Conservation (phyloP, 2,888 invertebrate species). For the Nezara viridula region DNA sequence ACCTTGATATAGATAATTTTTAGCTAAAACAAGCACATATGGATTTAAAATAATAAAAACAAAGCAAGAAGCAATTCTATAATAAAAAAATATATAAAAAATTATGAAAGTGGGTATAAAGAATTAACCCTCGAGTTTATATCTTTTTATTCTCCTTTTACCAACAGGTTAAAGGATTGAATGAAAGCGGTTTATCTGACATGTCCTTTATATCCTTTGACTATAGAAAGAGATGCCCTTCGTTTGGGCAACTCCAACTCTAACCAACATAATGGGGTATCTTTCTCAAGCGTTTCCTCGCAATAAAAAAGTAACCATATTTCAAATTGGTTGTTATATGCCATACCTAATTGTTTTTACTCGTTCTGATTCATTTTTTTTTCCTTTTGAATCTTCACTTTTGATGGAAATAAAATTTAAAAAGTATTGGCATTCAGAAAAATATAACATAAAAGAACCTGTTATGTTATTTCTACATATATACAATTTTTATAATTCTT, state of each 20-base stretch:
- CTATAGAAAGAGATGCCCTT: neutral
- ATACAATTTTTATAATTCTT: too few relatives aligned
- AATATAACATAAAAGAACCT: too few relatives aligned
- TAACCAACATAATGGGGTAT: neutral
- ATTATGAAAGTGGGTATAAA: neutral
- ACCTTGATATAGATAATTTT: too few relatives aligned
- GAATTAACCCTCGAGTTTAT: neutral
- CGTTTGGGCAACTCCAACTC: neutral
- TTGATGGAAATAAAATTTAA: too few relatives aligned
- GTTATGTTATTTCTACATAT: too few relatives aligned
- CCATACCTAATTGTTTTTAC: too few relatives aligned
- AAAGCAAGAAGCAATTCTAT: neutral
- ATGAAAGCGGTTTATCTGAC: slow-evolving; percentile 11
- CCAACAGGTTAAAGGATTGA: neutral
- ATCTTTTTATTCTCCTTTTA: neutral
- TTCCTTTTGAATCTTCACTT: too few relatives aligned
- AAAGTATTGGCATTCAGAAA: too few relatives aligned
- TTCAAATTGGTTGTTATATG: neutral
- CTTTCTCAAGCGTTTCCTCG: too few relatives aligned
- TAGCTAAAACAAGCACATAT: too few relatives aligned
- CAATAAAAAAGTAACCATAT: neutral
- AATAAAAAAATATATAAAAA: neutral
- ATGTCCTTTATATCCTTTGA: neutral
- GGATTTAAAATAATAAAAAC: neutral
- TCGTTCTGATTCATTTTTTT: neutral